Evolutionary conservation across 1,140 invertebrate genomes (phyloP).

Genomic region (Zelostemma sp.): DNA sequence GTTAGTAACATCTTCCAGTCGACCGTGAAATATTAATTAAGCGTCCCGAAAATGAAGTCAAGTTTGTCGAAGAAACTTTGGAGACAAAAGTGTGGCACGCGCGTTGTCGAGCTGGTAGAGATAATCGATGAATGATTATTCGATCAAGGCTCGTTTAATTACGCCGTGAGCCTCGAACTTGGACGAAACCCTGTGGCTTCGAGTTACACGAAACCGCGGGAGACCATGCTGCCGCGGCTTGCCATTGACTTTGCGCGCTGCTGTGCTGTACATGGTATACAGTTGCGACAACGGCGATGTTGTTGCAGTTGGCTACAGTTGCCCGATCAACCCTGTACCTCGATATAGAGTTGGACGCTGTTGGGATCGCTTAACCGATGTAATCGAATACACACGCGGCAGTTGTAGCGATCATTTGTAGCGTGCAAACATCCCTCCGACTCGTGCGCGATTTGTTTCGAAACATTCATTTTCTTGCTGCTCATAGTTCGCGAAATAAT

Average conservation of each 20-base stretch:
- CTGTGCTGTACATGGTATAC: not conserved
- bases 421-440: too few species aligned
- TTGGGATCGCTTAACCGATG: not conserved
- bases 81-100: conserved; percentile 8
- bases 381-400: not conserved
- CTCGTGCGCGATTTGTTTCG: too few species aligned
- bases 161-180: conserved; percentile 63
- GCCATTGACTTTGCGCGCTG: conserved; percentile 55
- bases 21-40: conserved; percentile 2
- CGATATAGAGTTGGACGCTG: not conserved
- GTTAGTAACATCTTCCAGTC: not conserved
- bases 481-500: too few species aligned
- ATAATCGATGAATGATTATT: conserved; percentile 69
- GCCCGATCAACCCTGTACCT: not conserved
- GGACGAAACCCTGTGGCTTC: conserved; percentile 54
- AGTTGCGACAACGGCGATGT: not conserved
- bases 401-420: too few species aligned
- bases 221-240: conserved; percentile 36
- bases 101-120: conserved; percentile 41
- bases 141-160: conserved; percentile 70
- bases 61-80: not conserved
- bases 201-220: conserved; percentile 50
- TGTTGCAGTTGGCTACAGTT: not conserved
- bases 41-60: conserved; percentile 1
- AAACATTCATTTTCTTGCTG: too few species aligned